phyloP scores from a whole-genome alignment of 2,888 invertebrate species.

The Parnassius glacialis region DNA sequence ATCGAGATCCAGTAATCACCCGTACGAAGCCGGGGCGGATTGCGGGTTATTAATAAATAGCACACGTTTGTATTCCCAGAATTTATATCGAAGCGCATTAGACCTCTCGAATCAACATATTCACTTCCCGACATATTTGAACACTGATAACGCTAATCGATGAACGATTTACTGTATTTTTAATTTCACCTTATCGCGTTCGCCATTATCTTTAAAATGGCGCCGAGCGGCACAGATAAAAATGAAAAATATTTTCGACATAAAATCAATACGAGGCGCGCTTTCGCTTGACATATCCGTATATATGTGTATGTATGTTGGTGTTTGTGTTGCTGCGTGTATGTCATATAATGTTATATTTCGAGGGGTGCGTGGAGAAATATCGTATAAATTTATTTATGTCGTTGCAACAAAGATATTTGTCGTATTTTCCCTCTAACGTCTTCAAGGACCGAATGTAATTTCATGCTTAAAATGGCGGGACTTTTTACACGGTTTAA shows the following conservation, averaged over 20 bases:
- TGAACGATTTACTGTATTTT: conserved; percentile 59
- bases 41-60: too few relatives aligned
- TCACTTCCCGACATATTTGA: conserved; percentile 19
- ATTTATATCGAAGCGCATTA: neutral
- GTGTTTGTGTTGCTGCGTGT: conserved; percentile 4
- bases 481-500: too few relatives aligned
- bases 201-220: conserved; percentile 63
- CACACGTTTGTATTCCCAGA: too few relatives aligned
- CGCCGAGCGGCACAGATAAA: conserved; percentile 51
- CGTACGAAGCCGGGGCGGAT: too few relatives aligned
- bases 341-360: conserved; percentile 9
- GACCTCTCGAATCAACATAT: conserved; percentile 1
- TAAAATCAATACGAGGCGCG: conserved; percentile 58
- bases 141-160: conserved; percentile 46
- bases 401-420: conserved; percentile 4
- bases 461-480: neutral
- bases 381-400: conserved; percentile 7
- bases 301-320: neutral
- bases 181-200: conserved; percentile 63
- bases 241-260: conserved; percentile 59
- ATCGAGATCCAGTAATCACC: too few relatives aligned
- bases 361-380: conserved; percentile 10
- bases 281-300: conserved; percentile 16
- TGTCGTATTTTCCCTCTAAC: conserved; percentile 1
- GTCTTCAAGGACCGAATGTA: neutral